Base-by-base conservation (phyloP, 2,113 vertebrate species). In the Calypte anna region DNA sequence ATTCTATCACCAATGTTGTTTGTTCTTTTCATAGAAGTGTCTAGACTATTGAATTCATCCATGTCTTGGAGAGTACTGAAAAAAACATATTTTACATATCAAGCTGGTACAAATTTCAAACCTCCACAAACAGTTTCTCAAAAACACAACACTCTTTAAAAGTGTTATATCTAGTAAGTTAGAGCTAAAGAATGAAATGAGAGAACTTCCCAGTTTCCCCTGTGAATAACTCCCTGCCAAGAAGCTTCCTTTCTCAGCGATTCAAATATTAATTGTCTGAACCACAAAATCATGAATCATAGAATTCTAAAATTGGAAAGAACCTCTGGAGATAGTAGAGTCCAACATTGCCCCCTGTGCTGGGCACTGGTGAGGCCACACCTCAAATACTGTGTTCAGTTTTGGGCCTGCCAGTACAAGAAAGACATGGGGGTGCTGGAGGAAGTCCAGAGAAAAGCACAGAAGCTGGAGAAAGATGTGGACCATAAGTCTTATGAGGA, bases 1-100 rank as follows among this genome's bases (percentile, higher is more conserved):
- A 73, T 82, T 76, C 31, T 69, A 61, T 15, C 15, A 54, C 55
- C 8, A 36, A 13, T 64, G 53, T 50, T 1, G 38, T 83, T 80
- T 6, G 0, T 15, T 70, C 20, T 66, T 74, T 84, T 43, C 3
- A 5, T 55, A 13, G 43, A 63, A 0, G 1, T 51, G 38, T 38
- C 51, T 70, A 53, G 48, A 48, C 78, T 43, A 63, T 10, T 72
- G 64, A 78, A 74, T 81, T 74, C 63, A 38, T 33, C 43, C 14
- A 74, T 81, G 33, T 78, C 22, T 82, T 28, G n/a, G 25, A 50
- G 20, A 46, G 7, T 30, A 78, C 12, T 12, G 7, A 6, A 82
- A 33, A 33, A 82, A 46, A 46, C 1, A 7, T 55, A 67, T 84
- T 94, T 94, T 89, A 59, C 62, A 38, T 75, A 67, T 15, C n/a